phyloP scores from a whole-genome alignment of 2,113 vertebrate species.

The Cynoglossus semilaevis region DNA sequence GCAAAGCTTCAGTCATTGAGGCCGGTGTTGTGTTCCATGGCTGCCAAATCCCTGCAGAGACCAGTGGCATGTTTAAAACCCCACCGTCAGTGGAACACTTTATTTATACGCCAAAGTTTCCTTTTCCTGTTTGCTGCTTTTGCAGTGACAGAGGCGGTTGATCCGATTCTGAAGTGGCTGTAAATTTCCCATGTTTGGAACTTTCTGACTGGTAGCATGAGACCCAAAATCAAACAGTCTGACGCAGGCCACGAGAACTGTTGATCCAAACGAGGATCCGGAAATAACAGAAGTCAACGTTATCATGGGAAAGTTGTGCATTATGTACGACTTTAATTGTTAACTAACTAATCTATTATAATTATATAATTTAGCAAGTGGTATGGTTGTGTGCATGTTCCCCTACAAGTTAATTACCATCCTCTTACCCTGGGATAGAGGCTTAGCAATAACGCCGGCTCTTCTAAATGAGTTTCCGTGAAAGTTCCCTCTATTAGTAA shows the following conservation, averaged over 20 bases:
- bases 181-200: no score
- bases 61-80: constrained; percentile 43
- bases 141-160: background rate
- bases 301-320: no score
- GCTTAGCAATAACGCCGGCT: background rate
- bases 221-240: background rate
- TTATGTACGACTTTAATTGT: no score
- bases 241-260: background rate
- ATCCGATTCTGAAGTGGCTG: no score
- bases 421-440: background rate
- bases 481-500: constrained; percentile 5
- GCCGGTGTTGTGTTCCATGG: constrained; percentile 59
- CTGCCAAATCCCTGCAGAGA: constrained; percentile 56
- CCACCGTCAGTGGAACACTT: constrained; percentile 38
- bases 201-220: background rate
- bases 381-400: background rate
- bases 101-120: constrained; percentile 53
- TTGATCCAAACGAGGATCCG: no score
- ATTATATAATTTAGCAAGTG: no score
- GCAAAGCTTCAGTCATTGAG: constrained; percentile 63
- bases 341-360: no score
- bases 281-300: no score
- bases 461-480: background rate
- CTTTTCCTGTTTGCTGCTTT: constrained; percentile 12
- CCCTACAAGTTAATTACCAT: background rate